phyloP scores from a whole-genome alignment of 1,140 invertebrate species.

The Schlechtendalia chinensis region DNA sequence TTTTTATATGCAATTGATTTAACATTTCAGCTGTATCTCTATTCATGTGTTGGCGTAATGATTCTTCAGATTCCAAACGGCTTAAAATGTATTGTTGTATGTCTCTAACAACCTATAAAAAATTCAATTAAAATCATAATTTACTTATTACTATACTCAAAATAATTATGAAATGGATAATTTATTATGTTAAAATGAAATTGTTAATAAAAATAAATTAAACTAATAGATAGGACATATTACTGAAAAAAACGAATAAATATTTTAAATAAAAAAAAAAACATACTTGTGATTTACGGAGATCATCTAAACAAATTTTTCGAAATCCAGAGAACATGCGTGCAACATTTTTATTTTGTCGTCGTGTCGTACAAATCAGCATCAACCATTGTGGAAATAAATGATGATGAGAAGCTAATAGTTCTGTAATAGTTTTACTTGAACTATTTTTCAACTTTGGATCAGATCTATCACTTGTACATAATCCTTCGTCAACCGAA shows the following conservation, averaged over 20 bases:
- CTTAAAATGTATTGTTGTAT: slow-evolving; percentile 94
- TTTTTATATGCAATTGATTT: slow-evolving; percentile 94
- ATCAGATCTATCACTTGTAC: slow-evolving; percentile 50
- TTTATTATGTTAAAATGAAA: no score
- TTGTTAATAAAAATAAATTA: not conserved
- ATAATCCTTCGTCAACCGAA: slow-evolving; percentile 79
- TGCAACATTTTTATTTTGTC: slow-evolving; percentile 80
- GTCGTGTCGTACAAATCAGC: slow-evolving; percentile 83
- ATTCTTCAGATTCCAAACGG: slow-evolving; percentile 79
- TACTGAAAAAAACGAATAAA: not conserved
- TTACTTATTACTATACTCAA: no score
- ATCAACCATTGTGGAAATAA: slow-evolving; percentile 92
- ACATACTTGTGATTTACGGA: slow-evolving; percentile 73
- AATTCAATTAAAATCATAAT: not conserved
- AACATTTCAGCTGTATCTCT: slow-evolving; percentile 89
- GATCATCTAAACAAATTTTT: slow-evolving; percentile 87
- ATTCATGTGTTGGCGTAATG: slow-evolving; percentile 74
- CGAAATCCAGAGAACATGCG: slow-evolving; percentile 91
- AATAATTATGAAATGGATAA: no score
- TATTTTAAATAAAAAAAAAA: not conserved
- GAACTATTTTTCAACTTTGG: slow-evolving; percentile 52
- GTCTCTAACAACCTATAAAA: slow-evolving; percentile 70
- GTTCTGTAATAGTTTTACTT: slow-evolving; percentile 75
- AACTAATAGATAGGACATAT: not conserved
- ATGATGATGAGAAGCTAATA: slow-evolving; percentile 85